Evolutionary conservation across 2,113 vertebrate genomes (phyloP).

Genomic region (Lethenteron camtschaticum): DNA sequence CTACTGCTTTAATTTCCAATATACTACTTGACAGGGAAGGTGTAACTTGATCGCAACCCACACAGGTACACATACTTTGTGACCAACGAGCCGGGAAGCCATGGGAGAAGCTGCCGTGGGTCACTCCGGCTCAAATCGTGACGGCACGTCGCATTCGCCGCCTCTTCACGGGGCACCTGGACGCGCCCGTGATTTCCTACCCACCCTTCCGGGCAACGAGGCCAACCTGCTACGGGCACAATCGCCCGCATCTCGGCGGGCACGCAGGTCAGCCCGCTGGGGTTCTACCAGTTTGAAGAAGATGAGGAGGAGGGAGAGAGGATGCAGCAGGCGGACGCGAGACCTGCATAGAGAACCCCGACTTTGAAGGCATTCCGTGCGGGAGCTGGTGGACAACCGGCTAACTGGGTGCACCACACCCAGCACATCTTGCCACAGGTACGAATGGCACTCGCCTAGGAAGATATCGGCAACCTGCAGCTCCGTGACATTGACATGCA

Average conservation of each 20-base stretch:
- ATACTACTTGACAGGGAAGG: no score
- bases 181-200: slow-evolving; percentile 41
- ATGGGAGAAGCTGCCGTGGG: slow-evolving; percentile 53
- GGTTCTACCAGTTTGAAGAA: slow-evolving; percentile 54
- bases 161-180: slow-evolving; percentile 21
- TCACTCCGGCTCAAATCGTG: slow-evolving; percentile 57
- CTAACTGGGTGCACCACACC: slow-evolving; percentile 63
- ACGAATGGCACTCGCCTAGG: slow-evolving; percentile 9
- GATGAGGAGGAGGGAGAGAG: slow-evolving; percentile 11
- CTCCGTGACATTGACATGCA: no score
- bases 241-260: slow-evolving; percentile 77
- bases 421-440: slow-evolving; percentile 69
- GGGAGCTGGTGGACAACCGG: slow-evolving; percentile 24
- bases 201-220: slow-evolving; percentile 75
- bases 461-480: neutral
- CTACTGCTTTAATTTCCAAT: no score
- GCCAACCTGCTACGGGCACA: slow-evolving; percentile 66
- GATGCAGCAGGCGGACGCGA: neutral
- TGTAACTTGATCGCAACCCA: no score
- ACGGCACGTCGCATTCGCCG: slow-evolving; percentile 14
- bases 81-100: slow-evolving; percentile 55
- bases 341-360: neutral
- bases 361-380: neutral
- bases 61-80: slow-evolving; percentile 49
- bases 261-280: slow-evolving; percentile 60